Base-by-base conservation (phyloP, 2,888 invertebrate species). In the Zele albiditarsus region DNA sequence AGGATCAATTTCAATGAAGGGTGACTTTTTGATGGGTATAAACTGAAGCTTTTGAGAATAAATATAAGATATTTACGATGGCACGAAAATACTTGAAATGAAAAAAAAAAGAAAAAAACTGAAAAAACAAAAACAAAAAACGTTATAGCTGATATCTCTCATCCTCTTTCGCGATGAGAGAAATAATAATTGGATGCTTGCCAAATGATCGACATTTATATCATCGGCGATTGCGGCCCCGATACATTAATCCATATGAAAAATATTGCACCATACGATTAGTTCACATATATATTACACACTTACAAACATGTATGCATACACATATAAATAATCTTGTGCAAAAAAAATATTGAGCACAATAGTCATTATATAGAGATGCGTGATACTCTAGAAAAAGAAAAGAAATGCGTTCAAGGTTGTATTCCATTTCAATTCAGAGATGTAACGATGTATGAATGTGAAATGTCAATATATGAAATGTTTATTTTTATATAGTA, bases 201-300 rank as follows among this genome's bases (percentile, higher is more conserved):
- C 72, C 72, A 72, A 72, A 57, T 33, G 58, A 65, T 38, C 58
- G 66, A 66, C 72, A 72, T 66, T 72, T 66, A 72, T 58, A 71
- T 63, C 63, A 23, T 23, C 28, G 20, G 10, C 53, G 28, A 27
- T 27, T 4, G 53, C 53, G 71, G 38, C 66, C 66, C 53, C 31
- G 27, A 57, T 72, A 23, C 33, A 33, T 38, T 63, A 28, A 38
- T 63, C 20, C 31, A 33, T 31, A 63, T 10, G 31, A 31, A 63
- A 63, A 62, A 62, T 63, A 63, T 63, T 63, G 63, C 63, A 33
- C 33, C 63, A 63, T 31, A 31, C 63, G n/a, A 33, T 63, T 63
- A 38, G 60, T 2, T 25, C 10, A 27, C 16, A 60, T 10, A 20
- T 53, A 23, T 20, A 53, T 20, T 20, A 20, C 53, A 53, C 53